Conservation (phyloP, 1,140 invertebrate species). For the Drosophila nannoptera region DNA sequence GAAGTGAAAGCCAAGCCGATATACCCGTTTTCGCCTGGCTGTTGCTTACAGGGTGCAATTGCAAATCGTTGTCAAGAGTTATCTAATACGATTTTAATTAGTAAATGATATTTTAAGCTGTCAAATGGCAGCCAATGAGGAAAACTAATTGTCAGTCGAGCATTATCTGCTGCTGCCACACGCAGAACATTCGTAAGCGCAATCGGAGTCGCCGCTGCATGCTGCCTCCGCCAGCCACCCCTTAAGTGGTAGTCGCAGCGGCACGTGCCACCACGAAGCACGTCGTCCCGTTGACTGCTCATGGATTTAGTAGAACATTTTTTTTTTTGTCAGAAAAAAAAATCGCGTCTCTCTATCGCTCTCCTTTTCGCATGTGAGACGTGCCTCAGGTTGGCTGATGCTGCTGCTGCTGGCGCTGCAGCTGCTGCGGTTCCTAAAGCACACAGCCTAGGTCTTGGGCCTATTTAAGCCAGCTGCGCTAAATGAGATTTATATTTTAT, state of each 20-base stretch:
- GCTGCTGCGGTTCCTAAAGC: no score
- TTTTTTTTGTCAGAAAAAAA: constrained; percentile 53
- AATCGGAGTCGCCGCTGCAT: constrained; percentile 1
- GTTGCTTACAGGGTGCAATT: constrained; percentile 12
- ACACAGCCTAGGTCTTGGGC: constrained; percentile 43
- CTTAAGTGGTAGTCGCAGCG: constrained; percentile 8
- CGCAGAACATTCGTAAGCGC: background rate
- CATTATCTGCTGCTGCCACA: constrained; percentile 17
- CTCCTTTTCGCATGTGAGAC: constrained; percentile 29
- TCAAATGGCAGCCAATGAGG: constrained; percentile 32
- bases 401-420: no score
- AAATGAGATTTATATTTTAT: constrained; percentile 72
- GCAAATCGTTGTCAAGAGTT: constrained; percentile 33
- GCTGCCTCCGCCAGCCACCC: constrained; percentile 5
- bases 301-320: constrained; percentile 75
- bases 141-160: constrained; percentile 40
- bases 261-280: constrained; percentile 59
- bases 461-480: constrained; percentile 62
- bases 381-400: constrained; percentile 59
- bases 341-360: constrained; percentile 36
- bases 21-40: background rate
- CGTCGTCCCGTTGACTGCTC: constrained; percentile 62
- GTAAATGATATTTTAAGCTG: constrained; percentile 51
- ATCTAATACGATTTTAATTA: constrained; percentile 68
- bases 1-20: background rate